These are phyloP conservation scores for Nephila pilipes DNA, from an alignment of 1,140 invertebrate species.

Conservation along the genomic window DNA sequence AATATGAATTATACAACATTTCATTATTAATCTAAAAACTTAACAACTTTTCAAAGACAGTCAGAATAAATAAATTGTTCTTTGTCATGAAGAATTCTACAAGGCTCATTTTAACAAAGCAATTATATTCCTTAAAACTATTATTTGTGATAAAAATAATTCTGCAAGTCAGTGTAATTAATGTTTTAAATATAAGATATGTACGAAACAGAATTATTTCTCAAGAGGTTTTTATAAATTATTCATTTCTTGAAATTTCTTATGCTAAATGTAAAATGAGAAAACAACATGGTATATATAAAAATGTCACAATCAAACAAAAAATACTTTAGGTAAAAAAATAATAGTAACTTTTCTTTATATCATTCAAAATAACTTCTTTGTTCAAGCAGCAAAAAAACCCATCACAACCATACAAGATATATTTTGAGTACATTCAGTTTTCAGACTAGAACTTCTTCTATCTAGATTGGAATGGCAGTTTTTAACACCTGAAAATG, in stretches of 20 bases:
- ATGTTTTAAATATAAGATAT: background rate
- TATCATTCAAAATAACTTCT: background rate
- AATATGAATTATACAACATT: background rate
- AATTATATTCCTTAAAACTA: background rate
- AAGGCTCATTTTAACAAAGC: background rate
- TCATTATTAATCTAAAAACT: slow-evolving; percentile 4
- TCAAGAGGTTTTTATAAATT: background rate
- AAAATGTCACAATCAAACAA: background rate
- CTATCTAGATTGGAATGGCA: slow-evolving; percentile 59
- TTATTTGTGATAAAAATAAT: background rate
- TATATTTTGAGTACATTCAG: background rate
- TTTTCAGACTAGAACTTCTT: slow-evolving; percentile 53
- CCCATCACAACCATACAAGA: slow-evolving; percentile 55
- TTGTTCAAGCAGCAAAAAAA: slow-evolving; percentile 17
- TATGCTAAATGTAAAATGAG: background rate
- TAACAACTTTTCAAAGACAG: background rate
- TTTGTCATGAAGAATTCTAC: background rate
- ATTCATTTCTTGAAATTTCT: background rate
- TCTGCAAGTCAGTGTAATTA: background rate
- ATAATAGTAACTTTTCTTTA: background rate
- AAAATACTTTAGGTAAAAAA: background rate
- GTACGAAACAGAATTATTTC: background rate
- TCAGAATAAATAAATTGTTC: background rate
- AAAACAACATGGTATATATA: background rate
- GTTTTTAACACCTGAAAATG: slow-evolving; percentile 22